Percentiles rank a stretch among this genome's conserved stretches.
Evolutionary conservation across 1,140 invertebrate species (phyloP).

Genomic region (Coptotermes formosanus): DNA sequence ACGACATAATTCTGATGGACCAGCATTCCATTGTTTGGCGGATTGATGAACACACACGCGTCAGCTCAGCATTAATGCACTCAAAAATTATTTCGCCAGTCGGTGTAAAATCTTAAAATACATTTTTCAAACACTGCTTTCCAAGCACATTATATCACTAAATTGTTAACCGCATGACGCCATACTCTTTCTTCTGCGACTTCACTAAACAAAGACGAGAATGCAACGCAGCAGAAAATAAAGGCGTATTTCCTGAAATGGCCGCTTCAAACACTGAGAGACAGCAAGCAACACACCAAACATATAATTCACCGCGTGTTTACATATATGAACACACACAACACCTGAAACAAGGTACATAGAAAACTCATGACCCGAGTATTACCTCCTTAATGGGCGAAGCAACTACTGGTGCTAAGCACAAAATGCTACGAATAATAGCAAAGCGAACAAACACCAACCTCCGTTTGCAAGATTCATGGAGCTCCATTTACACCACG

Average conservation of each 20-base stretch:
- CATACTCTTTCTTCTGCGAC: not conserved
- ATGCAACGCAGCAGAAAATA: conserved; percentile 4
- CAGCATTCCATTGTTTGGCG: not conserved
- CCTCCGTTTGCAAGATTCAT: conserved; percentile 27
- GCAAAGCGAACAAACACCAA: conserved; percentile 30
- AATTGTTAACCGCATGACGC: not conserved
- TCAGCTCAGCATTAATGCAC: not conserved
- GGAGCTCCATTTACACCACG: conserved; percentile 28
- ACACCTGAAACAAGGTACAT: conserved; percentile 22
- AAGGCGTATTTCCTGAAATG: conserved; percentile 13
- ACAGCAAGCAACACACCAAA: conserved; percentile 23
- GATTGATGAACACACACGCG: not conserved
- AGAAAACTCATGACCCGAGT: not conserved
- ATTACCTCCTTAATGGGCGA: not conserved
- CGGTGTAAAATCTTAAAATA: not conserved
- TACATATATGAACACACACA: conserved; percentile 20
- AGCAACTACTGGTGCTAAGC: conserved; percentile 10
- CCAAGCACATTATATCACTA: not conserved
- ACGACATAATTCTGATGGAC: not conserved
- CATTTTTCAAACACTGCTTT: conserved; percentile 13
- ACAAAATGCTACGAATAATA: conserved; percentile 24
- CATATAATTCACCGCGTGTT: conserved; percentile 22
- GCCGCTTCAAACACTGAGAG: conserved; percentile 26
- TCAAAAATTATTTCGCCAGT: not conserved
- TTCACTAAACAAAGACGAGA: conserved; percentile 12